Evolutionary conservation across 2,113 vertebrate species (phyloP).

Genomic region (Xiphophorus hellerii): DNA sequence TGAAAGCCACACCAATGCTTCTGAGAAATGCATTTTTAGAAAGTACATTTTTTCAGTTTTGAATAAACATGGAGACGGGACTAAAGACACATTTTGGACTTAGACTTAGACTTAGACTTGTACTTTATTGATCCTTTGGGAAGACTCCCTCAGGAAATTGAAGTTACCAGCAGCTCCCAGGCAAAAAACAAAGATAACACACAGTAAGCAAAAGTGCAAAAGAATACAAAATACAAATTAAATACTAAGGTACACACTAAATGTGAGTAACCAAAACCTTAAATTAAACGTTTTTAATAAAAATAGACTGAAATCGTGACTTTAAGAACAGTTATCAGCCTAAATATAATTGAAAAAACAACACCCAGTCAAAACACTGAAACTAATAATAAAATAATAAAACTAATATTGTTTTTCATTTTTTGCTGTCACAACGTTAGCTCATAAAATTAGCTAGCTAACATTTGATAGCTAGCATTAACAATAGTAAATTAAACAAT

Average conservation of each 20-base stretch:
- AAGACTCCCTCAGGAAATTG: too few species aligned
- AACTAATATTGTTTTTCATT: neutral
- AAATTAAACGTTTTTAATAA: neutral
- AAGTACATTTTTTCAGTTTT: neutral
- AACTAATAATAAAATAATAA: neutral
- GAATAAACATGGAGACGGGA: neutral
- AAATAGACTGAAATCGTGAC: neutral
- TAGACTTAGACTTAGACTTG: too few species aligned
- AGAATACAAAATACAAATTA: too few species aligned
- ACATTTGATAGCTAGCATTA: too few species aligned
- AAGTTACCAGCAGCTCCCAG: too few species aligned
- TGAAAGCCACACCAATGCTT: neutral
- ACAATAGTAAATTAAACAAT: too few species aligned
- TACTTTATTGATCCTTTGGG: too few species aligned
- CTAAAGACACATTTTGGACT: neutral
- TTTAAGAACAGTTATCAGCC: neutral
- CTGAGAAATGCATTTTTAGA: neutral
- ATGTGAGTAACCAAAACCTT: too few species aligned
- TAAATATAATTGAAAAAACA: neutral
- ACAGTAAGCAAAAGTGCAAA: too few species aligned
- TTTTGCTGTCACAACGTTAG: neutral
- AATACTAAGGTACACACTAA: too few species aligned
- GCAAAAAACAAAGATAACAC: too few species aligned
- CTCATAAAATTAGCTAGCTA: too few species aligned
- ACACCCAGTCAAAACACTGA: neutral